A percentile compares a stretch with the other conserved stretches of the same genome.
phyloP scores from a whole-genome alignment of 2,888 invertebrate genomes.

The Parnassius orleans region DNA sequence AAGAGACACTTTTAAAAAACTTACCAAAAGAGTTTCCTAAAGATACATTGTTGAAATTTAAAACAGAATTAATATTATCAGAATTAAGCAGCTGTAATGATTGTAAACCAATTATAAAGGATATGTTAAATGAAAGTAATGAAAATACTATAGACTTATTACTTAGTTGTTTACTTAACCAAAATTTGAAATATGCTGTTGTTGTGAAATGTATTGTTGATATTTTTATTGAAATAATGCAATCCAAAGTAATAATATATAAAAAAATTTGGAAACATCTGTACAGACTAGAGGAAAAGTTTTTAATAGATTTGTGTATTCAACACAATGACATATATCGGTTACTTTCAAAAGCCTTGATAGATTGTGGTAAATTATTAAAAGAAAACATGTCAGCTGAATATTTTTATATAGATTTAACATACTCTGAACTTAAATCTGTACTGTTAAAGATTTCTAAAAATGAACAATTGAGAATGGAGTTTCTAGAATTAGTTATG shows the following conservation, averaged over 20 bases:
- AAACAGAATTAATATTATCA: conserved; percentile 52
- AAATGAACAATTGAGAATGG: conserved; percentile 56
- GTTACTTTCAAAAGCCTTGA: conserved; percentile 56
- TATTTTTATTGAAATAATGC: conserved; percentile 44
- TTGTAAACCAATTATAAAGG: conserved; percentile 37
- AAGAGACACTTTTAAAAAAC: conserved; percentile 54
- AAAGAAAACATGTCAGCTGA: conserved; percentile 59
- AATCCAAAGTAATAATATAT: conserved; percentile 41
- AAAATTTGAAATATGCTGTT: conserved; percentile 38
- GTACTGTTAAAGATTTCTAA: conserved; percentile 64
- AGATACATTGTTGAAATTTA: conserved; percentile 51
- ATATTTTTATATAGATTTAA: conserved; percentile 71
- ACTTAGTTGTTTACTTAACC: conserved; percentile 53
- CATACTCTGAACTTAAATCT: conserved; percentile 69
- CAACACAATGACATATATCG: conserved; percentile 52
- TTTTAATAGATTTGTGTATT: conserved; percentile 54
- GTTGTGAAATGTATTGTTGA: conserved; percentile 42
- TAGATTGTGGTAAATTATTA: conserved; percentile 61
- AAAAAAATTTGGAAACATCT: conserved; percentile 60
- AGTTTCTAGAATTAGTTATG: conserved; percentile 65
- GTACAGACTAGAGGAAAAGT: conserved; percentile 47
- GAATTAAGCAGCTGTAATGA: conserved; percentile 44
- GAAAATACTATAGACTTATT: conserved; percentile 52
- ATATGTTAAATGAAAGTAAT: conserved; percentile 47
- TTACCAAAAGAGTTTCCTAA: conserved; percentile 47